These are phyloP conservation scores for Helicoverpa armigera DNA, from an alignment of 1,140 invertebrate genomes.

Conservation along the genomic window DNA sequence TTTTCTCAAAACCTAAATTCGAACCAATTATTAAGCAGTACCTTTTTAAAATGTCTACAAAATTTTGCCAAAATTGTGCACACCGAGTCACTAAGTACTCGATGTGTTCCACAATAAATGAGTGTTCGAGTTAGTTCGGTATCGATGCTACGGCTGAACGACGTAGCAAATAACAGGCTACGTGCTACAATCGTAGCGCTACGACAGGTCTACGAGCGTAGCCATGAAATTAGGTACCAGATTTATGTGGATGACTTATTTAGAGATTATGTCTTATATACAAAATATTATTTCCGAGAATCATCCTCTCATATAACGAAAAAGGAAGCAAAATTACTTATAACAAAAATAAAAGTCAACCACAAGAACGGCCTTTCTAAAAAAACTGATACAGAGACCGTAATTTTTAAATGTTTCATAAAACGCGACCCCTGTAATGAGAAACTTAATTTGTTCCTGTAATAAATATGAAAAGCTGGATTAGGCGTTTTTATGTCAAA, in stretches of 20 bases:
- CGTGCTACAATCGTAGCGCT: constrained; percentile 1
- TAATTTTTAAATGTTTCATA: constrained; percentile 50
- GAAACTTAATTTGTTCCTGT: constrained; percentile 43
- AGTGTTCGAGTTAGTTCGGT: neutral
- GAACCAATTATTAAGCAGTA: no score
- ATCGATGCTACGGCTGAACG: neutral
- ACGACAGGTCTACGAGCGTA: constrained; percentile 8
- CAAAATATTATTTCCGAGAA: constrained; percentile 18
- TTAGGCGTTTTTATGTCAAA: constrained; percentile 43
- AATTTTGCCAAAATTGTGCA: neutral
- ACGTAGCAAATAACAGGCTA: constrained; percentile 12
- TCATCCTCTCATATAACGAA: neutral
- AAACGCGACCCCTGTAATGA: constrained; percentile 46
- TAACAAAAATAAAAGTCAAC: neutral
- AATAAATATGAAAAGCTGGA: constrained; percentile 45
- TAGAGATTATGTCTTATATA: neutral
- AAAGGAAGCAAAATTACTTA: neutral
- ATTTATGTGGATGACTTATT: neutral
- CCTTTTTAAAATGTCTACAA: no score
- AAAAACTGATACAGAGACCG: constrained; percentile 43
- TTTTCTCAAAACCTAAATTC: no score
- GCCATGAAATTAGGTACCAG: neutral
- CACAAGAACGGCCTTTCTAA: constrained; percentile 18
- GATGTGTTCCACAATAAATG: constrained; percentile 15
- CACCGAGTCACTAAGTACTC: constrained; percentile 8